Evolutionary conservation across 2,797 vertebrate species (phyloP), one percentile per base, ranked within the genome.

Genomic region (Basileuterus tristriatus): DNA sequence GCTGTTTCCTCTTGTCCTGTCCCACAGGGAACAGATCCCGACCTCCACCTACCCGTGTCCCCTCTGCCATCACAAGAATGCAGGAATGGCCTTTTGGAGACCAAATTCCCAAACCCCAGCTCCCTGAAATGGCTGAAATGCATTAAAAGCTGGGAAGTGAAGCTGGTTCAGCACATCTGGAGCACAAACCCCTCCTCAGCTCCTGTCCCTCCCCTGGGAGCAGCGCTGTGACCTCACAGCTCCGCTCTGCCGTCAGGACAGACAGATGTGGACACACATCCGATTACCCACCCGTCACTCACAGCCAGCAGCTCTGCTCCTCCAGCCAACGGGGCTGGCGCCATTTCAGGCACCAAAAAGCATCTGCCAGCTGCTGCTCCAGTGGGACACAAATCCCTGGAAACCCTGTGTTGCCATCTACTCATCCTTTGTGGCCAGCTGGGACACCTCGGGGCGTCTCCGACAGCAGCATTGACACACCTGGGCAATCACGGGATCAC

Each of bases 11-110:
- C 24, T 19, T 11, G 11, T 34, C 63, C 53, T 20, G 8, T 20
- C 46, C 63, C 53, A 22, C 23, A 12, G n/a, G 37, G 62, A 84
- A 71, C 15, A 76, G 71, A 68, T 27, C 46, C 55, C 1, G 2
- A 53, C 15, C 41, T 47, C 8, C 16, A 22, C 56, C 21, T 1
- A 1, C 34, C 21, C 0, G 0, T 13, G 27, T 27, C 32, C 63
- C 39, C 47, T 41, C 4, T 2, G 3, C 8, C n/a, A 39, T 5
- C 30, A 8, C 16, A 9, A 39, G 27, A 70, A 29, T 0, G 6
- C 19, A 9, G 47, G 49, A 70, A 29, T 0, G 6, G 23, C 34
- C 49, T 36, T 65, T 30, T 29, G 53, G 53, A 89, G 27, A 20
- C 26, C 24, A 1, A 0, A 8, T 24, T 30, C 47, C 80, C 52